These are phyloP conservation scores for Ichneumoninae sp. DNA, from an alignment of 2,888 invertebrate species.

Conservation along the genomic window DNA sequence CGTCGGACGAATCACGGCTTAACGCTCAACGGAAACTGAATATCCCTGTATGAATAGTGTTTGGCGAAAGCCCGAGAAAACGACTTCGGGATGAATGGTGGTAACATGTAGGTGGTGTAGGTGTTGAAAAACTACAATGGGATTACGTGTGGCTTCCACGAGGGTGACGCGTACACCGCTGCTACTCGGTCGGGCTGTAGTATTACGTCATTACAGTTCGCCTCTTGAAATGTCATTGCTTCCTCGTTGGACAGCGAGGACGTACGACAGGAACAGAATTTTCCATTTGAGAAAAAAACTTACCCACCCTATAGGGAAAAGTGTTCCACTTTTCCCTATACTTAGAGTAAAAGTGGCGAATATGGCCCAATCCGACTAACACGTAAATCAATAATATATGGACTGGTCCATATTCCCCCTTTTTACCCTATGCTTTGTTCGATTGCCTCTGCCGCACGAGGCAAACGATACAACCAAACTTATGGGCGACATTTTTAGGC, in stretches of 20 bases:
- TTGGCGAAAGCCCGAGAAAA: neutral
- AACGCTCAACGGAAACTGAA: neutral
- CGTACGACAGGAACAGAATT: neutral
- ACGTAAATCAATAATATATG: too few species aligned
- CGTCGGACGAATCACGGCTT: neutral
- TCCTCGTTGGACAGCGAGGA: conserved; percentile 9
- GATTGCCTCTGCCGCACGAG: too few species aligned
- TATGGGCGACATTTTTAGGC: too few species aligned
- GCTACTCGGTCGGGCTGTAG: neutral
- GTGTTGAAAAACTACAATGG: neutral
- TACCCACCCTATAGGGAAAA: too few species aligned
- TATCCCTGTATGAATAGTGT: neutral
- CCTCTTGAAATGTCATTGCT: neutral
- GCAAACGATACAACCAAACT: too few species aligned
- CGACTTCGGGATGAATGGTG: conserved; percentile 25
- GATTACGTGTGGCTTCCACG: neutral
- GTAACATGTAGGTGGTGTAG: neutral
- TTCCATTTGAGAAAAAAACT: too few species aligned
- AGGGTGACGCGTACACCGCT: neutral
- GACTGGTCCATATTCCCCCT: too few species aligned
- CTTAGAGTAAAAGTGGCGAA: too few species aligned
- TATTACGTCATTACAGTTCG: conserved; percentile 25
- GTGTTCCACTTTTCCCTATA: too few species aligned
- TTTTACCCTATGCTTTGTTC: too few species aligned
- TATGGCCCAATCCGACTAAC: too few species aligned